Evolutionary conservation across 2,113 vertebrate genomes (phyloP), one percentile per base, ranked within the genome.

Genomic region (Meles meles): DNA sequence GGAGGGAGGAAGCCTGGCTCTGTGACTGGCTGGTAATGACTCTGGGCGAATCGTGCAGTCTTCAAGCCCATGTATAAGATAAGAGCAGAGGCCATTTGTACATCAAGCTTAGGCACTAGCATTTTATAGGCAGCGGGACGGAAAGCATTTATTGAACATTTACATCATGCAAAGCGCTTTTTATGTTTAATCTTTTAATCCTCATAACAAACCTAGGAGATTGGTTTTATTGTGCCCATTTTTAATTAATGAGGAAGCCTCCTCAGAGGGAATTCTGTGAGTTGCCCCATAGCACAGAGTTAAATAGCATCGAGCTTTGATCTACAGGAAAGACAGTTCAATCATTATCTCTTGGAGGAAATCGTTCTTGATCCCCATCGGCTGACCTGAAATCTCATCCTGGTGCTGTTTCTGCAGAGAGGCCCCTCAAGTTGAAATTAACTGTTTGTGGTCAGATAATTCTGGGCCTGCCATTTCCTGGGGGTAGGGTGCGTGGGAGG

Each of bases 171-270:
- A 76, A 94, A 96, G 67, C 13, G 21, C 57, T 95, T 97, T 59
- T 72, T 77, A 47, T 90, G 69, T 94, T 96, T 94, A 97, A 95
- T 97, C 95, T 95, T 97, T 98, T 96, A 96, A 98, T 96, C 83
- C 89, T 63, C 37, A 77, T 49, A 93, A 90, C 97, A 97, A 97
- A 96, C 96, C 80, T 95, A 57, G 59, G 92, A 88, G 81, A 81
- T 81, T 85, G 74, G 87, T 93, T 52, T 81, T 81, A 49, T 90
- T 76, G 65, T 11, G 17, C 29, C 84, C 57, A 93, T 61, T 97
- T 98, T 96, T 98, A 98, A 95, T 96, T 97, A 97, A 96, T 74
- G 76, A 92, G 57, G 55, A 94, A 81, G 21, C 39, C 8, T 39
- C 57, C 90, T 92, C 72, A 79, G 17, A 97, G 74, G 57, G 93